Evolutionary conservation across 2,888 invertebrate genomes (phyloP).

Genomic region (Leptopterna dolabrata): DNA sequence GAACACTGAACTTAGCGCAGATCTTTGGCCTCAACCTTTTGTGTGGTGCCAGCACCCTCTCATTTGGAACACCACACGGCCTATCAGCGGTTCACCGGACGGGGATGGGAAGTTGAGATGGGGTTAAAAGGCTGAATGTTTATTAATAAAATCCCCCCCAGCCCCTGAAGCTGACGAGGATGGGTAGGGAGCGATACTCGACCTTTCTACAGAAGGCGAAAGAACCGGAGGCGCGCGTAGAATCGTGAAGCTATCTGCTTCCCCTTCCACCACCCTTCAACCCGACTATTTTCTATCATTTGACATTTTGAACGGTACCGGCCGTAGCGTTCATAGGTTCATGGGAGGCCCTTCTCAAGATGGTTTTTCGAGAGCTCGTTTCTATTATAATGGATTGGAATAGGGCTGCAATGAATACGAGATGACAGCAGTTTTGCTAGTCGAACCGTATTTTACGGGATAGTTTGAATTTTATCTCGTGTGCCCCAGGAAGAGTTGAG

Average conservation of each 20-base stretch:
- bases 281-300: constrained; percentile 6
- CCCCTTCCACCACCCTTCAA: background rate
- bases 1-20: too few relatives aligned
- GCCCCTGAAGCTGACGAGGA: background rate
- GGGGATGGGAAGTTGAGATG: background rate
- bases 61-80: too few relatives aligned
- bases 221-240: background rate
- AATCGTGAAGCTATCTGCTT: background rate
- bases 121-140: constrained; percentile 10
- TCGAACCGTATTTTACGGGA: too few relatives aligned
- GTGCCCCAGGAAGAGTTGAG: too few relatives aligned
- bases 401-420: too few relatives aligned
- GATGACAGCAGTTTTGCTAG: background rate
- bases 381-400: background rate
- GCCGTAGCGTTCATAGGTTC: background rate
- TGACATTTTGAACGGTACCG: constrained; percentile 13
- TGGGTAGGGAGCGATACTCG: constrained; percentile 10
- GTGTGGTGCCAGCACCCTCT: too few relatives aligned
- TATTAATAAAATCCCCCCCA: constrained; percentile 11
- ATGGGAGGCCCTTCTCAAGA: background rate
- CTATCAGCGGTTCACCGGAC: background rate
- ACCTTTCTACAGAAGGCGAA: constrained; percentile 13
- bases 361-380: background rate
- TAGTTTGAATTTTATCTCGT: too few relatives aligned
- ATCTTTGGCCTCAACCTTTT: too few relatives aligned